Base-by-base conservation (phyloP, 2,797 vertebrate genomes). In the Enteromius trimaculatus region DNA sequence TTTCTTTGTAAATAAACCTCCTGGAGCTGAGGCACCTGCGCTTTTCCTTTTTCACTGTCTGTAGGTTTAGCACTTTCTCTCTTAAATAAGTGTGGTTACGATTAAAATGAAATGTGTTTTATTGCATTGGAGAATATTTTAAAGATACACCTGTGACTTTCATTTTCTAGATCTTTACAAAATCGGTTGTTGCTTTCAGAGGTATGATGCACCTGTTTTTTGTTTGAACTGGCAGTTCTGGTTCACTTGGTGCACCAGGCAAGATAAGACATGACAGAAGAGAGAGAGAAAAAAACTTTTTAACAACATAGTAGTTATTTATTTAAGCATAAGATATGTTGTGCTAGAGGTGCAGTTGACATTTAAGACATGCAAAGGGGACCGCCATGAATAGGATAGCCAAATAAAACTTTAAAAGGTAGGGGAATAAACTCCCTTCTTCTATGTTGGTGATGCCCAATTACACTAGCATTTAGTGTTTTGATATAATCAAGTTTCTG, bases 1-100 rank as follows among this genome's bases (percentile, higher is more conserved):
- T 23, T 21, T 37, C 53, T 29, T 37, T 23, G 31, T 29, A 64
- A 58, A 34, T 58, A 21, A 79, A 37, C 14, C 53, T 55, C 79
- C 79, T 78, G 51, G 74, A 81, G 85, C 79, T 55, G 19, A 47
- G 13, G 66, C 72, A 82, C 81, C 79, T 81, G 86, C 6, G 34
- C 49, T 31, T 68, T 13, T 13, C 49, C 31, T 55, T 51, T 39
- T 16, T 51, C 26, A 42, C 47, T 39, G 47, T 53, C 19, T 74
- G 37, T 13, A 26, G 23, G 26, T 44, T 77, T 47, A 53, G 31
- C 3, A 2, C n/a, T 26, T n/a, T 23, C 16, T 17, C 64, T 19
- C 53, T 1, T 3, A 55, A 44, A 29, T 14, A 47, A 16, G 26
- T 47, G 42, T 2, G 3, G 37, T 19, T 23, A 13, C 16, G 21